Conservation (phyloP, 2,888 invertebrate species). For the Pemphredon lugubris region DNA sequence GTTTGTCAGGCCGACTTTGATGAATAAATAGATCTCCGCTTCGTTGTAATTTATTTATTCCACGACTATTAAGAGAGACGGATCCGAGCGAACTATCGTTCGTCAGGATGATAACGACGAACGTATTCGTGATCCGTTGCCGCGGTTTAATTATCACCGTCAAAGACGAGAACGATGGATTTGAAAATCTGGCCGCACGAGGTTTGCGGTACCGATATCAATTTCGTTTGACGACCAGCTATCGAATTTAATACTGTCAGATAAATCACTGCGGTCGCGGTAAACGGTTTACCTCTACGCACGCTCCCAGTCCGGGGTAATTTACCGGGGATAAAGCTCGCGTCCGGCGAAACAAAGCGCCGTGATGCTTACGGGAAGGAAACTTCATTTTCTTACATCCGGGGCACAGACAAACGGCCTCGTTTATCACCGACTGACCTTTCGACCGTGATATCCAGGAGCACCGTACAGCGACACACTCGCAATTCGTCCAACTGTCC, state of each 20-base stretch:
- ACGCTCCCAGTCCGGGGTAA: constrained; percentile 53
- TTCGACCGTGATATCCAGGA: constrained; percentile 62
- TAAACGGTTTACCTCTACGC: constrained; percentile 56
- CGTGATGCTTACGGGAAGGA: constrained; percentile 66
- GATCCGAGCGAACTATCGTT: no score
- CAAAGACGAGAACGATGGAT: neutral
- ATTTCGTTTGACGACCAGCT: constrained; percentile 40
- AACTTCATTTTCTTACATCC: constrained; percentile 73
- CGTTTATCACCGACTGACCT: constrained; percentile 71
- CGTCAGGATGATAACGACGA: no score
- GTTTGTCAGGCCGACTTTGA: no score
- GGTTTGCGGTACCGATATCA: constrained; percentile 44
- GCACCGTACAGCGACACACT: constrained; percentile 49
- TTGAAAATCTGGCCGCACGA: constrained; percentile 8
- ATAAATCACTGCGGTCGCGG: constrained; percentile 50
- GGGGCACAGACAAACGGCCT: constrained; percentile 67
- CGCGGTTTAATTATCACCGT: neutral
- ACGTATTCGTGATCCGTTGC: no score
- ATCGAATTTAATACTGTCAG: constrained; percentile 32
- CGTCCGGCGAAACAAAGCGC: constrained; percentile 62
- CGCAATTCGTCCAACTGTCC: constrained; percentile 65
- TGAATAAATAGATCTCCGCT: no score
- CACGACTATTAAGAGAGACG: no score
- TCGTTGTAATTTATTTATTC: no score
- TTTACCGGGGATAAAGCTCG: constrained; percentile 62